phyloP scores from a whole-genome alignment of 64 coral and sea anemone genomes.

The Montipora efflorescens region DNA sequence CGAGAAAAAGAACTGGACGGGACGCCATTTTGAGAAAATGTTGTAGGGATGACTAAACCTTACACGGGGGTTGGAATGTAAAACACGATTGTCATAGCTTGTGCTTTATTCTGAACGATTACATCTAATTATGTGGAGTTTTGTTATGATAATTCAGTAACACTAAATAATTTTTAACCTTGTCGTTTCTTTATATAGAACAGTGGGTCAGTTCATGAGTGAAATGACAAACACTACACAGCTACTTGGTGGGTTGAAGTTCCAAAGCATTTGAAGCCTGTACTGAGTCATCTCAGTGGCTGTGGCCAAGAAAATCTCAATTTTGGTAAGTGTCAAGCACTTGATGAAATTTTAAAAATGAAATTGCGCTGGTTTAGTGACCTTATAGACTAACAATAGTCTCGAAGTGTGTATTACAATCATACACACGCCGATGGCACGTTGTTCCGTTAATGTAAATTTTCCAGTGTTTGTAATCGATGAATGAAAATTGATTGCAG shows the following conservation, averaged over 20 bases:
- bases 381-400: background rate
- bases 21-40: slow-evolving; percentile 34
- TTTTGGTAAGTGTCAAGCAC: background rate
- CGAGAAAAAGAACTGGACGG: background rate
- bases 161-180: slow-evolving; percentile 47
- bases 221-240: slow-evolving; percentile 19
- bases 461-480: background rate
- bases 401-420: slow-evolving; percentile 14
- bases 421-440: background rate
- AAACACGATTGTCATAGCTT: slow-evolving; percentile 51
- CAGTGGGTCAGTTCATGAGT: slow-evolving; percentile 50
- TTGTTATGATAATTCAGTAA: slow-evolving; percentile 54
- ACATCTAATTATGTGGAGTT: slow-evolving; percentile 46
- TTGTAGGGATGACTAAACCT: slow-evolving; percentile 2
- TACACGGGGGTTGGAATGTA: slow-evolving; percentile 34
- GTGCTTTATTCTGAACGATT: slow-evolving; percentile 30
- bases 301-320: background rate
- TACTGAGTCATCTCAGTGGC: background rate
- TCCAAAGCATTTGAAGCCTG: slow-evolving; percentile 1
- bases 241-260: slow-evolving; percentile 7
- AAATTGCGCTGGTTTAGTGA: background rate
- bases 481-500: background rate
- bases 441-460: slow-evolving; percentile 4
- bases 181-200: slow-evolving; percentile 50
- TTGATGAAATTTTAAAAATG: background rate